Evolutionary conservation across 1,140 invertebrate species (phyloP), one percentile per base, ranked within the genome.

Genomic region (Drosophila setifemur): DNA sequence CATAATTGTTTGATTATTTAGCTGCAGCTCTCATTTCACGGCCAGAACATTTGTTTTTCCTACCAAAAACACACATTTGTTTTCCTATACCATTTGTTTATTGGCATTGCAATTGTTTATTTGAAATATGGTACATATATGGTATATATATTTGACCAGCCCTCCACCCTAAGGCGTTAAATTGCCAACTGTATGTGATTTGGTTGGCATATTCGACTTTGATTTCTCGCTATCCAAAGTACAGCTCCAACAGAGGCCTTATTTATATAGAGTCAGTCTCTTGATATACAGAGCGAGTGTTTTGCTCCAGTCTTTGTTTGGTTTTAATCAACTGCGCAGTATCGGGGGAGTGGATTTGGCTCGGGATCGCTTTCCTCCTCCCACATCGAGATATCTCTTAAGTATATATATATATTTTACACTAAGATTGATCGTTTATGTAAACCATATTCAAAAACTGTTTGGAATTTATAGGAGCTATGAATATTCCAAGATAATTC

Each of bases 151-250:
- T 43, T 50, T 74, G 53, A 69, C 57, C 64, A 48, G 50, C 37
- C n/a, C n/a, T 21, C n/a, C n/a, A n/a, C n/a, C n/a, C 6, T 19
- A 31, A 11, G 52, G 67, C 35, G 35, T 49, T 49, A 29, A 69
- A 70, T 42, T 69, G 14, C 49, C 29, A 45, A 31, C 31, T 73
- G 70, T 12, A 45, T 35, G 19, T 21, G 25, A 57, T 40, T 26
- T 33, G 33, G 11, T 19, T 25, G 21, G 19, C 7, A 25, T 40
- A 50, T 35, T 50, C n/a, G 35, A 53, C 25, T 63, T 49, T 45
- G 54, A 69, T 54, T 54, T 31, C n/a, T n/a, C 42, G n/a, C 21
- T 49, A 44, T 68, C 31, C 23, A 77, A 67, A 67, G 66, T 66
- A 29, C 21, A 40, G 42, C 40, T 52, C 43, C 14, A 43, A 21